These are phyloP conservation scores for Luperina nickerlii DNA, from an alignment of 2,888 invertebrate species.

Conservation along the genomic window DNA sequence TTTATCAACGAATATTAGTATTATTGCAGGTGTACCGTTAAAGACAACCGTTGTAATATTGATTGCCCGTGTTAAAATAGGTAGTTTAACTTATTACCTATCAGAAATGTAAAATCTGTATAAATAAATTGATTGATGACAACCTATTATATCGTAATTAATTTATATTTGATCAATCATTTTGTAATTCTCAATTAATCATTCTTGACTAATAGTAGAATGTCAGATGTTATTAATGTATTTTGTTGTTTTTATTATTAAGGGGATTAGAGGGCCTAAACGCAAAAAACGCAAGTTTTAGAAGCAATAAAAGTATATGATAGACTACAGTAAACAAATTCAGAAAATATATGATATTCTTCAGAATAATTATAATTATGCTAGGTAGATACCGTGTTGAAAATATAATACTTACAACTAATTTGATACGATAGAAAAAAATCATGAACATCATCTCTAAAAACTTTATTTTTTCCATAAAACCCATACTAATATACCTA, in stretches of 20 bases:
- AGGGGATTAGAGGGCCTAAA: too few relatives aligned
- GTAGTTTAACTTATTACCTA: neutral
- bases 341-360: too few relatives aligned
- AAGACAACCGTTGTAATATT: neutral
- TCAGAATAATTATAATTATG: too few relatives aligned
- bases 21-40: neutral
- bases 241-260: neutral
- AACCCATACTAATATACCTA: too few relatives aligned
- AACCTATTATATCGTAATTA: neutral
- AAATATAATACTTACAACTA: too few relatives aligned
- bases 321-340: too few relatives aligned
- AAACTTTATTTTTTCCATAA: too few relatives aligned
- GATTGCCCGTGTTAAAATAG: neutral
- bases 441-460: too few relatives aligned
- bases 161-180: neutral
- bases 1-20: neutral
- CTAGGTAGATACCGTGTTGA: too few relatives aligned
- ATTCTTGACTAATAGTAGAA: neutral
- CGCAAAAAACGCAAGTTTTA: too few relatives aligned
- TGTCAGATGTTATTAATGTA: neutral
- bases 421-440: too few relatives aligned
- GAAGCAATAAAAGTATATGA: too few relatives aligned
- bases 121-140: slow-evolving; percentile 8
- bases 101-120: neutral
- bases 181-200: slow-evolving; percentile 15